Evolutionary conservation across 2,113 vertebrate genomes (phyloP).

Genomic region (Poicephalus gulielmi): DNA sequence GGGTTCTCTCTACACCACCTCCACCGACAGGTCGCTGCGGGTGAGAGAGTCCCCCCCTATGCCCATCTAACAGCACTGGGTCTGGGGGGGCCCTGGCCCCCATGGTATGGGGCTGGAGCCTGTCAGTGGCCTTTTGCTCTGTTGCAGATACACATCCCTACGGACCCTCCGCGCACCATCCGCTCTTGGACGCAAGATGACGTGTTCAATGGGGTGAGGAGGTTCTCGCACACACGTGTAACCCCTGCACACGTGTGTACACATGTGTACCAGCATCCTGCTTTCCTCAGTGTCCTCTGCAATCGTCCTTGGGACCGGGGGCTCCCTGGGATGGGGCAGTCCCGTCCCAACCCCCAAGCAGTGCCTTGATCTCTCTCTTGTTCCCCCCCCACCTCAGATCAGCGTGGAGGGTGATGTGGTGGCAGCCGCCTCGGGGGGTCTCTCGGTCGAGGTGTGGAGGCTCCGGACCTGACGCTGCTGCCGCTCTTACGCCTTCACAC

Average conservation of each 20-base stretch:
- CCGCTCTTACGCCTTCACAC: neutral
- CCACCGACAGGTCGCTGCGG: conserved; percentile 86
- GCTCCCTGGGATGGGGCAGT: neutral
- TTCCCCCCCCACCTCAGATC: conserved; percentile 68
- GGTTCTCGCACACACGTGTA: neutral
- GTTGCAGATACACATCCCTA: conserved; percentile 86
- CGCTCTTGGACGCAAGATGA: conserved; percentile 78
- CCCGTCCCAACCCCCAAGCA: neutral
- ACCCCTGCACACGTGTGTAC: neutral
- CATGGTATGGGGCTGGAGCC: too few relatives aligned
- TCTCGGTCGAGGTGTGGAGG: conserved; percentile 85
- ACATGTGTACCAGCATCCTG: neutral
- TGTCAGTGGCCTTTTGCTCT: neutral
- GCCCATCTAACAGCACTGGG: rapidly evolving
- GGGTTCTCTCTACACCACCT: conserved; percentile 88
- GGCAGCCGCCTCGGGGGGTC: conserved; percentile 82
- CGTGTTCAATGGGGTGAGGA: conserved; percentile 85
- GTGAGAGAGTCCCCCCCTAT: conserved; percentile 38
- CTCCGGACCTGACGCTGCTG: conserved; percentile 61
- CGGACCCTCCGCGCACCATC: conserved; percentile 84
- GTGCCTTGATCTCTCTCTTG: neutral
- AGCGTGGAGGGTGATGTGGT: conserved; percentile 84
- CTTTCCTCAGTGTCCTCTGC: neutral
- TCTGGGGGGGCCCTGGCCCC: too few relatives aligned
- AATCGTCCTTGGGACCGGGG: too few relatives aligned